phyloP scores from a whole-genome alignment of 64 coral and sea anemone genomes.

The Stylophora pistillata region DNA sequence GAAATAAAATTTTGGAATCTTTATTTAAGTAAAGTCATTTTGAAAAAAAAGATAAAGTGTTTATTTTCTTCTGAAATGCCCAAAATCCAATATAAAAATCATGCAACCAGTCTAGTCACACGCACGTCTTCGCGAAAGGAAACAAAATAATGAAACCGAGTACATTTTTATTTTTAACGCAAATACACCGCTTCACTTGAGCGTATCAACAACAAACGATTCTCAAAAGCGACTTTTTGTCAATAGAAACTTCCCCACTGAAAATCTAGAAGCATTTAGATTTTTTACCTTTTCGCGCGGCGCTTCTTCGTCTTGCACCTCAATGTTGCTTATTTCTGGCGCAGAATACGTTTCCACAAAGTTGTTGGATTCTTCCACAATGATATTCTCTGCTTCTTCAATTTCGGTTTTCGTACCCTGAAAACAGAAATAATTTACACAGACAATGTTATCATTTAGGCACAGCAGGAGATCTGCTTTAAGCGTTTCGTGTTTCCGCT shows the following conservation, averaged over 20 bases:
- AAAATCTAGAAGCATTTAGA: not conserved
- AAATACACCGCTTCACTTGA: not conserved
- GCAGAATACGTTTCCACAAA: not conserved
- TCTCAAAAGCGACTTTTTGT: not conserved
- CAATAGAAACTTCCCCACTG: not conserved
- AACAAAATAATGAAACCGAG: too few relatives aligned
- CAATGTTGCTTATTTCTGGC: conserved; percentile 27
- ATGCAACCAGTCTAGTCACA: too few relatives aligned
- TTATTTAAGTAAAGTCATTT: not conserved
- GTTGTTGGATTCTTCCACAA: not conserved
- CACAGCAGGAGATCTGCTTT: not conserved
- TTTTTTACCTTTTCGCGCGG: conserved; percentile 32
- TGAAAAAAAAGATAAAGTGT: not conserved
- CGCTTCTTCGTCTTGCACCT: conserved; percentile 24
- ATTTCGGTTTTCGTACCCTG: not conserved
- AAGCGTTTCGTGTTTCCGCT: not conserved
- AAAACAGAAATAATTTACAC: conserved; percentile 5
- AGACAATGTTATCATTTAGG: conserved; percentile 1
- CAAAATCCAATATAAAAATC: not conserved
- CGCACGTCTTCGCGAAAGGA: too few relatives aligned
- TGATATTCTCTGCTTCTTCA: not conserved
- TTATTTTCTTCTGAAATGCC: not conserved
- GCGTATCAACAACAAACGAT: not conserved
- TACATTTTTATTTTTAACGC: not conserved
- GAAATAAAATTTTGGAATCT: not conserved